Conservation (phyloP, 2,113 vertebrate species). For the Seriola rivoliana region DNA sequence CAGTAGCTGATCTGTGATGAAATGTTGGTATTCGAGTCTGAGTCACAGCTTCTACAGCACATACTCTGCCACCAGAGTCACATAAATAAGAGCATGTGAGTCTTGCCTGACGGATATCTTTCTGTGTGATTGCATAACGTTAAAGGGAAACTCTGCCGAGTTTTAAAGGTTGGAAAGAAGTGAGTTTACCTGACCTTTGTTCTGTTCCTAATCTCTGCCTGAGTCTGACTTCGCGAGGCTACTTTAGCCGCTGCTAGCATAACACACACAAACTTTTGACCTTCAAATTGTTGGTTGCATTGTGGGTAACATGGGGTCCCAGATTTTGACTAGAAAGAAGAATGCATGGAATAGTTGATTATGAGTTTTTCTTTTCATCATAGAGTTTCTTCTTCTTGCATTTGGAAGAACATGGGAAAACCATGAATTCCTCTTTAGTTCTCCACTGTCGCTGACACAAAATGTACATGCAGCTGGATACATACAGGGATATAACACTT, state of each 20-base stretch:
- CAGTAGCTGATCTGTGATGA: slow-evolving; percentile 32
- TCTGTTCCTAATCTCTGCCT: not conserved
- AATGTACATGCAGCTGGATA: not conserved
- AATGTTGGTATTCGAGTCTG: not conserved
- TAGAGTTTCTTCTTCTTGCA: not conserved
- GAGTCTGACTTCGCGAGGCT: not conserved
- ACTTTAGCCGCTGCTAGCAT: not conserved
- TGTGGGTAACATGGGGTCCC: too few species aligned
- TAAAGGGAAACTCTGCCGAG: not conserved
- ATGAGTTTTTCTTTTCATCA: not conserved
- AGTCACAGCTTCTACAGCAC: slow-evolving; percentile 19
- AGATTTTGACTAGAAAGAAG: not conserved
- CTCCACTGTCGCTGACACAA: too few species aligned
- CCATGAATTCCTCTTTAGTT: not conserved
- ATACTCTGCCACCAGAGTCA: not conserved
- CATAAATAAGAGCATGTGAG: not conserved
- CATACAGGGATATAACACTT: not conserved
- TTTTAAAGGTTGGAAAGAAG: not conserved
- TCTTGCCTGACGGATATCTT: not conserved
- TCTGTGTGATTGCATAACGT: not conserved
- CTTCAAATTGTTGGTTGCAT: not conserved
- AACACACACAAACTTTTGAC: not conserved
- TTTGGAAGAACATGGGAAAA: not conserved
- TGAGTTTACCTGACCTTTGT: not conserved
- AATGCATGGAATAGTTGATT: too few species aligned